Conservation (phyloP, 2,888 invertebrate species). For the Trisateles emortualis region DNA sequence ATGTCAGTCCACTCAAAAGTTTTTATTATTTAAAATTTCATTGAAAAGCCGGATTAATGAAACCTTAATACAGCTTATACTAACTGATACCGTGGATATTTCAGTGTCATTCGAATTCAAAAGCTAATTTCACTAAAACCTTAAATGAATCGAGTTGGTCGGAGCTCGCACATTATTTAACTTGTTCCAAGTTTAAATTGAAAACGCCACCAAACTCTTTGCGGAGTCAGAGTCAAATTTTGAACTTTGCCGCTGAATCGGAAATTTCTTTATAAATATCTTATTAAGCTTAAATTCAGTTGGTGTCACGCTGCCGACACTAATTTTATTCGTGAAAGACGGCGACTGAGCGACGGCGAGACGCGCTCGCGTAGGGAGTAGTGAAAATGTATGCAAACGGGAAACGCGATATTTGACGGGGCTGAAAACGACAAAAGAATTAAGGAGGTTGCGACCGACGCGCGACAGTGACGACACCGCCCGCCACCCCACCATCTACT, state of each 20-base stretch:
- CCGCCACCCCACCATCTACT: conserved; percentile 44
- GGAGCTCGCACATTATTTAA: conserved; percentile 85
- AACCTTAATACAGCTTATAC: conserved; percentile 60
- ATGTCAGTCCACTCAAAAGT: conserved; percentile 12
- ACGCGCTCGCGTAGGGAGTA: conserved; percentile 55
- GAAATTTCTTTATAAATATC: conserved; percentile 87
- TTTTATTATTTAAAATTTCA: conserved; percentile 25
- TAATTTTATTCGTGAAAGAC: conserved; percentile 86
- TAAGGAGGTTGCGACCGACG: conserved; percentile 61
- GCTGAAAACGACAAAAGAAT: conserved; percentile 86
- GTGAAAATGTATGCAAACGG: conserved; percentile 86
- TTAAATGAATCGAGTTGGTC: conserved; percentile 85
- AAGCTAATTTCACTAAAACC: conserved; percentile 86
- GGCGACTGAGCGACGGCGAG: conserved; percentile 65
- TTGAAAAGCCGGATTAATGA: conserved; percentile 61
- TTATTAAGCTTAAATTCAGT: conserved; percentile 86
- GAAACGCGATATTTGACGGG: conserved; percentile 82
- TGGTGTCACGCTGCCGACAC: conserved; percentile 86
- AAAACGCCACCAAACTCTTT: conserved; percentile 85
- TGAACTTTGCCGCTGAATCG: conserved; percentile 86
- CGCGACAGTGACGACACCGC: conserved; percentile 55
- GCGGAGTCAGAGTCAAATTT: conserved; percentile 83
- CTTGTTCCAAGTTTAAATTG: conserved; percentile 86
- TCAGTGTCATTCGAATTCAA: conserved; percentile 82
- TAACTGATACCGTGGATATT: conserved; percentile 69